Evolutionary conservation across 1,140 invertebrate species (phyloP).

Genomic region (Amyelois transitella): DNA sequence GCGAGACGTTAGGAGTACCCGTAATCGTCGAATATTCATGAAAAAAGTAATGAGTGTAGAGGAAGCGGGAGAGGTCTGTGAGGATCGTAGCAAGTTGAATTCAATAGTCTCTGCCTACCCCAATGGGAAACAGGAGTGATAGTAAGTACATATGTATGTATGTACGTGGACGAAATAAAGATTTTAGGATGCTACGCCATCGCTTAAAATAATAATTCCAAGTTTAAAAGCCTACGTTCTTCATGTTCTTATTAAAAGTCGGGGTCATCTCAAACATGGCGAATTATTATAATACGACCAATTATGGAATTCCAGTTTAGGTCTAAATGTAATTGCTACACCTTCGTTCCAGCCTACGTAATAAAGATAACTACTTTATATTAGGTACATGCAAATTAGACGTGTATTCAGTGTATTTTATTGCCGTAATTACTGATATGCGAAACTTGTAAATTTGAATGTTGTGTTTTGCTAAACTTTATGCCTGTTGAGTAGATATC

Average conservation of each 20-base stretch:
- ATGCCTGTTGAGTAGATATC: background rate
- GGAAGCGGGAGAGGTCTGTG: too few relatives aligned
- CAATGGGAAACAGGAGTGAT: too few relatives aligned
- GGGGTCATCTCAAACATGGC: background rate
- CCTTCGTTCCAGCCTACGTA: background rate
- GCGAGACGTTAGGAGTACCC: too few relatives aligned
- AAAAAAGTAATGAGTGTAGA: too few relatives aligned
- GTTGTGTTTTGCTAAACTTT: background rate
- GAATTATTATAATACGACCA: background rate
- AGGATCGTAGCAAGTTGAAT: too few relatives aligned
- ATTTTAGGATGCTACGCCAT: too few relatives aligned
- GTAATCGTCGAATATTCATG: too few relatives aligned
- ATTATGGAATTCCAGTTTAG: conserved; percentile 4
- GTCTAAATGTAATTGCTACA: conserved; percentile 3
- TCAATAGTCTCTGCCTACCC: too few relatives aligned
- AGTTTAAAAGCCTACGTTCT: background rate
- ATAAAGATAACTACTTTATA: conserved; percentile 4
- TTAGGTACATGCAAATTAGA: background rate
- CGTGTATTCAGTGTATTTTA: conserved; percentile 1
- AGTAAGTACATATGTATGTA: too few relatives aligned
- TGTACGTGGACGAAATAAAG: too few relatives aligned
- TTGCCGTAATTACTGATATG: background rate
- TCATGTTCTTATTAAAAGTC: background rate
- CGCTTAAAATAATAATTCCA: background rate
- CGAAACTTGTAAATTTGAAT: background rate